phyloP scores from a whole-genome alignment of 2,888 invertebrate genomes.

The Glyphotaelius pellucidus region DNA sequence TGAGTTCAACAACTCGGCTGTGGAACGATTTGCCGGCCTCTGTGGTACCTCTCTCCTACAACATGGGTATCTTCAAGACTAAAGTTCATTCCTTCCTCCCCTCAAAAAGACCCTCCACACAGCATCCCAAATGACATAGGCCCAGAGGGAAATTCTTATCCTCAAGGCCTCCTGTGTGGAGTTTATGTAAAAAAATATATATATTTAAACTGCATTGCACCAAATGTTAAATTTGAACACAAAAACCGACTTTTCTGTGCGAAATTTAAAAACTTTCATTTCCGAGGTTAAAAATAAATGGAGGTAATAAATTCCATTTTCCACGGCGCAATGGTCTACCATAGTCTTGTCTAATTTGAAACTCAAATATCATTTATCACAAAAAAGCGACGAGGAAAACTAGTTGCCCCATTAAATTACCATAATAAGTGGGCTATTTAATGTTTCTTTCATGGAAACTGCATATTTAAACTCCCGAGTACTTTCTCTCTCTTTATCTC shows the following conservation, averaged over 20 bases:
- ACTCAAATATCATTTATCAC: constrained; percentile 2
- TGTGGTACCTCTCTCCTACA: too few species aligned
- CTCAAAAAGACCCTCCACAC: too few species aligned
- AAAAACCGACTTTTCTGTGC: background rate
- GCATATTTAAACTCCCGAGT: background rate
- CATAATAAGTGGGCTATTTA: background rate
- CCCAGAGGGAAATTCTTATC: too few species aligned
- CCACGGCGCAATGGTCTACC: background rate
- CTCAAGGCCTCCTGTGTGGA: too few species aligned
- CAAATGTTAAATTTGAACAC: background rate
- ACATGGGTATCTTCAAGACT: too few species aligned
- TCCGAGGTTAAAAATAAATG: background rate
- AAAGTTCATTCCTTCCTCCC: too few species aligned
- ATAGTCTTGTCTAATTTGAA: background rate
- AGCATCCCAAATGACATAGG: too few species aligned
- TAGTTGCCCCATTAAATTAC: background rate
- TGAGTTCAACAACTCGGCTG: too few species aligned
- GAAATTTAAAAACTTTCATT: background rate
- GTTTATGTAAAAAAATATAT: too few species aligned
- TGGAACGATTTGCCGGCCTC: too few species aligned
- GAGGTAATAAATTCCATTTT: background rate
- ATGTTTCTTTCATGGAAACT: background rate
- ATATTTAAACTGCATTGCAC: background rate
- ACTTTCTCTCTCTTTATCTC: too few species aligned
- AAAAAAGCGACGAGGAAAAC: background rate